Evolutionary conservation across 1,140 invertebrate species (phyloP).

Genomic region (Aleiodes sp.): DNA sequence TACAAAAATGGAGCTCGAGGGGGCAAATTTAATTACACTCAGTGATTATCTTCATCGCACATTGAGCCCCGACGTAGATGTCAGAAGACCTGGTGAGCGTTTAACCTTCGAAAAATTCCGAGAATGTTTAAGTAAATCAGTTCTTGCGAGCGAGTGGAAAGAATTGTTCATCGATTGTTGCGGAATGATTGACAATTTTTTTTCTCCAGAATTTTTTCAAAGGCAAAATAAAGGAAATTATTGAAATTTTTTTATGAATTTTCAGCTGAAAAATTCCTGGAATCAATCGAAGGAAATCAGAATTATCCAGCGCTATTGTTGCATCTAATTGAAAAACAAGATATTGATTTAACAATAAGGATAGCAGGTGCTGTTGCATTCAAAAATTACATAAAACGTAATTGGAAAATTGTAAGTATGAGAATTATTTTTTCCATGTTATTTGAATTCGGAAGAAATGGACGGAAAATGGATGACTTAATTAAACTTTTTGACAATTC

Average conservation of each 20-base stretch:
- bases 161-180: too few relatives aligned
- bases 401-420: constrained; percentile 87
- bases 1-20: constrained; percentile 79
- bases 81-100: constrained; percentile 83
- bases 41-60: constrained; percentile 88
- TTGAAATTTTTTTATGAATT: constrained; percentile 36
- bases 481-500: too few relatives aligned
- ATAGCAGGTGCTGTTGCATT: constrained; percentile 91
- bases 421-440: too few relatives aligned
- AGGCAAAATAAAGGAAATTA: too few relatives aligned
- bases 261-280: constrained; percentile 90
- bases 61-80: constrained; percentile 82
- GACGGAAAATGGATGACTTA: too few relatives aligned
- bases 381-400: constrained; percentile 96
- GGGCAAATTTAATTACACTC: constrained; percentile 82
- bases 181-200: too few relatives aligned
- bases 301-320: constrained; percentile 91
- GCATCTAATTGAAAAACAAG: constrained; percentile 82
- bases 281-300: constrained; percentile 88
- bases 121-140: constrained; percentile 20
- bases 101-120: constrained; percentile 39
- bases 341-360: constrained; percentile 82
- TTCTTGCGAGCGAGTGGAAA: too few relatives aligned
- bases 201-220: too few relatives aligned
- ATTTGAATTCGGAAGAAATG: too few relatives aligned